Evolutionary conservation across 2,113 vertebrate species (phyloP).

Genomic region (Pristiophorus japonicus): DNA sequence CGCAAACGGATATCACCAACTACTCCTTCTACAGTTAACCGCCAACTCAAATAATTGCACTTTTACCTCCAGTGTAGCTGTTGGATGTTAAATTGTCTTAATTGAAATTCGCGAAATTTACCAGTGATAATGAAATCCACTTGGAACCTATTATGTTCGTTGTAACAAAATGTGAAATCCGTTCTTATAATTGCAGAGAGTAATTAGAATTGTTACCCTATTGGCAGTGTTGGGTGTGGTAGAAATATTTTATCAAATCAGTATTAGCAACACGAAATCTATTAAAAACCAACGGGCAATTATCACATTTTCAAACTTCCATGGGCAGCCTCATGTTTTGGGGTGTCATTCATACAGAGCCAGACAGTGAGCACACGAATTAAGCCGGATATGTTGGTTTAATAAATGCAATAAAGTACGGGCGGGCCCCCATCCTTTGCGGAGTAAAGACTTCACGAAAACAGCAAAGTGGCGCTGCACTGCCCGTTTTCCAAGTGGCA

Average conservation of each 20-base stretch:
- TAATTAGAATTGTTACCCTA: neutral
- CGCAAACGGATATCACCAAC: neutral
- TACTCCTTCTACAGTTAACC: neutral
- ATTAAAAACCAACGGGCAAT: neutral
- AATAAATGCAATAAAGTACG: neutral
- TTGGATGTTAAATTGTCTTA: neutral
- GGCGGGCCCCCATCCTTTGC: neutral
- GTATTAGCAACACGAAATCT: neutral
- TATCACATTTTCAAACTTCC: neutral
- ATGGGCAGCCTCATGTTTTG: neutral
- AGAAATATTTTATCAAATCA: neutral
- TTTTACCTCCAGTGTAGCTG: neutral
- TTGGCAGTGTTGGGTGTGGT: no score
- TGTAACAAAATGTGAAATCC: neutral
- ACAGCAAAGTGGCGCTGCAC: neutral
- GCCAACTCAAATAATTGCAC: neutral
- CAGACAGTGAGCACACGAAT: neutral
- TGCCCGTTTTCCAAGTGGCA: neutral
- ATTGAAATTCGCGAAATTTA: neutral
- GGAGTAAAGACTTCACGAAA: neutral
- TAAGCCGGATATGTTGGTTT: neutral
- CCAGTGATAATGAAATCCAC: neutral
- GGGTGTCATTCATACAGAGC: neutral
- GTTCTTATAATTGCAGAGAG: neutral
- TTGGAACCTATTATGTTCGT: neutral